Evolutionary conservation across 2,888 invertebrate species (phyloP).

Genomic region (Ophion ellenae): DNA sequence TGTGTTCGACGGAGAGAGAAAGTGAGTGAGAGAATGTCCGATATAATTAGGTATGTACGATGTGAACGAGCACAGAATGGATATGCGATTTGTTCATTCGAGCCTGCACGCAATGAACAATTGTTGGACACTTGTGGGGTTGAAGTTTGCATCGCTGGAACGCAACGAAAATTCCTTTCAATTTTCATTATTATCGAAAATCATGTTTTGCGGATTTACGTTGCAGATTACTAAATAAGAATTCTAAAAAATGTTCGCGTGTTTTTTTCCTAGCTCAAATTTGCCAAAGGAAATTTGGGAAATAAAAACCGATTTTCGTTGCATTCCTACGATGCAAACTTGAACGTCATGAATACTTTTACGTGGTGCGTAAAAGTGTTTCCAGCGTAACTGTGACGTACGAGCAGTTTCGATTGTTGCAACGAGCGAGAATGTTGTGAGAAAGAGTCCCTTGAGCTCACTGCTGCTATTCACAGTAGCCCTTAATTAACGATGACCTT

Average conservation of each 20-base stretch:
- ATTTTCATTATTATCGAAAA: no score
- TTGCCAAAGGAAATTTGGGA: no score
- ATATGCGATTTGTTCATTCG: constrained; percentile 52
- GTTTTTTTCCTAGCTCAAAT: no score
- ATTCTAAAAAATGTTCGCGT: no score
- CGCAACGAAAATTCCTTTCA: no score
- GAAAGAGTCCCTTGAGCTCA: not conserved
- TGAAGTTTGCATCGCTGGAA: no score
- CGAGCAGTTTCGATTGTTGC: constrained; percentile 28
- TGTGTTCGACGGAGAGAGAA: constrained; percentile 11
- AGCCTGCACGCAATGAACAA: constrained; percentile 65
- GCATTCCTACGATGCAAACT: no score
- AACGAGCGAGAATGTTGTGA: not conserved
- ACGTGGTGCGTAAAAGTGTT: constrained; percentile 64
- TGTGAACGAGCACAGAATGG: constrained; percentile 40
- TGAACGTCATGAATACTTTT: constrained; percentile 39
- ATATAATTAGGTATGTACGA: constrained; percentile 53
- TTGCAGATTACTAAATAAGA: no score
- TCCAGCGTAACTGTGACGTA: constrained; percentile 9
- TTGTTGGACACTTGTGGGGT: constrained; percentile 6
- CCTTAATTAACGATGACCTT: not conserved
- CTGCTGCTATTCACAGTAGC: constrained; percentile 1
- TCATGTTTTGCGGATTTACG: no score
- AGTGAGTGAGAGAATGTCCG: constrained; percentile 39
- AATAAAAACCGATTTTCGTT: no score